A percentile compares a stretch with the other conserved stretches of the same genome.
phyloP scores from a whole-genome alignment of 2,888 invertebrate species.

The Homarus gammarus region DNA sequence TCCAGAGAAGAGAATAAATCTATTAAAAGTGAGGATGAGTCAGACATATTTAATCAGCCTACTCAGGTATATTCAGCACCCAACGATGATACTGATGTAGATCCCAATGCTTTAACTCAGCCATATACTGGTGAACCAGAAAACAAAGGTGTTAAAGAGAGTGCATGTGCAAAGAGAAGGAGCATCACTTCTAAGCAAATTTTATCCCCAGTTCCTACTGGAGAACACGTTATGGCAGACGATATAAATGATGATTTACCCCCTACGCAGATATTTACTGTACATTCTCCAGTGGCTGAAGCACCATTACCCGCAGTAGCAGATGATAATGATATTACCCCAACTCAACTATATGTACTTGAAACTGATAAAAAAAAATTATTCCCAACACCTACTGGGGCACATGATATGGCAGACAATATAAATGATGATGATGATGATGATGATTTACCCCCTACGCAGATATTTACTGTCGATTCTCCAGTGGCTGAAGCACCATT shows the following conservation, averaged over 20 bases:
- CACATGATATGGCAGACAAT: background rate
- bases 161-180: background rate
- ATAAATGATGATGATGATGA: conserved; percentile 15
- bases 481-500: background rate
- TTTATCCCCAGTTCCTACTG: background rate
- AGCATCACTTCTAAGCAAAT: background rate
- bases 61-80: conserved; percentile 13
- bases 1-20: background rate
- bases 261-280: conserved; percentile 48
- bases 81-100: background rate
- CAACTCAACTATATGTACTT: conserved; percentile 32
- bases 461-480: conserved; percentile 29
- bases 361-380: no score
- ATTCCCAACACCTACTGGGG: background rate
- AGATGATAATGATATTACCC: conserved; percentile 7
- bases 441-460: conserved; percentile 39
- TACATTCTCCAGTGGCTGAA: background rate
- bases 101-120: background rate
- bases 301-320: background rate
- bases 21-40: conserved; percentile 22
- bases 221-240: background rate
- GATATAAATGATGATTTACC: conserved; percentile 15
- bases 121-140: background rate
- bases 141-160: background rate
- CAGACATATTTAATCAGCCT: conserved; percentile 33